Percentiles rank a stretch among this genome's conserved stretches.
Conservation (phyloP, 1,140 invertebrate species). For the Hyles euphorbiae region DNA sequence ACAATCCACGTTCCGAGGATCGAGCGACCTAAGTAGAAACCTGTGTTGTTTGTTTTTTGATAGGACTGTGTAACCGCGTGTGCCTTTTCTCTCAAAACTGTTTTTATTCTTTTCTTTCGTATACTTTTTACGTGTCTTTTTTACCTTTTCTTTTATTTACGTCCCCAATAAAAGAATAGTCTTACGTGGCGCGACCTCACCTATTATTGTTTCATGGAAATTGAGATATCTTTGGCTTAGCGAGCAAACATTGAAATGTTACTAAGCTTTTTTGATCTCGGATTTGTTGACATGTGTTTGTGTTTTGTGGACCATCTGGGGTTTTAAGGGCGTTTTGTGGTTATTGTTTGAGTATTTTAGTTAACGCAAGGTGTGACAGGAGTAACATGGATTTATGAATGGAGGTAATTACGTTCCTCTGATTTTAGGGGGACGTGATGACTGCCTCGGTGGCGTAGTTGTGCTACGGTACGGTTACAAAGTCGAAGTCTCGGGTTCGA, state of each 20-base stretch:
- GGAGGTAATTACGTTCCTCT: no score
- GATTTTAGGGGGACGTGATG: no score
- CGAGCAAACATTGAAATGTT: constrained; percentile 6
- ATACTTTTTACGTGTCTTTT: no score
- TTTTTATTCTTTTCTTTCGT: constrained; percentile 31
- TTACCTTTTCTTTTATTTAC: constrained; percentile 42
- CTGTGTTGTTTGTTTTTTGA: constrained; percentile 72
- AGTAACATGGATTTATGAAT: no score
- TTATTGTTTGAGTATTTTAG: no score
- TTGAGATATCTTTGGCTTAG: constrained; percentile 33
- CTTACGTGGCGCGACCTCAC: constrained; percentile 40
- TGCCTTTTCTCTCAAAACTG: constrained; percentile 62
- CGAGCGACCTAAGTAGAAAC: constrained; percentile 62
- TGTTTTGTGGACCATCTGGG: not conserved
- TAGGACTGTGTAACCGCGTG: constrained; percentile 69
- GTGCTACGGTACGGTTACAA: no score
- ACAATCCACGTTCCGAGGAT: constrained; percentile 54
- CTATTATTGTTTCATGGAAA: constrained; percentile 61
- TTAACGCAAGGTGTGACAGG: no score
- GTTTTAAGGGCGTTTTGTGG: not conserved
- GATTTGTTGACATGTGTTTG: not conserved
- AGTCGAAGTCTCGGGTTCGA: no score
- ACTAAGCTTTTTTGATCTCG: not conserved
- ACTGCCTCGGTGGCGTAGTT: no score
- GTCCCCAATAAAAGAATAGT: constrained; percentile 65